Evolutionary conservation across 1,140 invertebrate species (phyloP), one percentile per base, ranked within the genome.

Genomic region (Drosophila sucinea): DNA sequence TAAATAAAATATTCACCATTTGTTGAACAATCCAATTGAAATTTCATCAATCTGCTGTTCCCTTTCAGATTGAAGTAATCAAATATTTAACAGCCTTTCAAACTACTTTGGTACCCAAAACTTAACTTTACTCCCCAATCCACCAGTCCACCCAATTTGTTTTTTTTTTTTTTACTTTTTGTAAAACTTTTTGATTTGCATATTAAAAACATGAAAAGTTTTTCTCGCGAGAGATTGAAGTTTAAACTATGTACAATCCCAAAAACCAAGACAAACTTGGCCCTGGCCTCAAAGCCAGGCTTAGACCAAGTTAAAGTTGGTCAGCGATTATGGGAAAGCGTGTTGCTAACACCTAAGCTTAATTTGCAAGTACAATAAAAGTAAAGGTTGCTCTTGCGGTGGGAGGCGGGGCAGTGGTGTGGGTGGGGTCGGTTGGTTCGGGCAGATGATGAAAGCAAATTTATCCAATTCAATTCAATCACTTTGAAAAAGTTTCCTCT

Each of bases 391-490:
- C 7, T 10, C n/a, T 2, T 7, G 44, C 17, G 17, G 23, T 2
- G 3, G 35, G 35, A 1, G 35, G 35, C 3, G 8, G 38, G 8
- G 11, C 3, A 3, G 3, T 41, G 44, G 1, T 10, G 23, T 51
- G 44, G 44, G 44, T 17, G 41, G 3, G n/a, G 5, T 10, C 5
- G 11, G 11, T 38, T 8, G 10, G 10, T 38, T 3, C 7, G 44
- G 44, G 44, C 44, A 47, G 44, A 51, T 51, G 44, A 51, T 51
- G 44, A 51, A 51, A 51, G 63, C 44, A 54, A 79, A 66, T 69
- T 69, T 66, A 71, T 60, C 56, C 73, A 44, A 76, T 73, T 83
- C 72, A 83, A 87, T 87, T 86, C 83, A 83, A 87, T 87, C 71
- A 82, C 79, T 77, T 63, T 47, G 67, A 60, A 70, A 77, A 77